Percentiles rank a stretch among this genome's conserved stretches.
These are phyloP conservation scores for Merodon equestris DNA, from an alignment of 2,888 invertebrate genomes.

Conservation along the genomic window DNA sequence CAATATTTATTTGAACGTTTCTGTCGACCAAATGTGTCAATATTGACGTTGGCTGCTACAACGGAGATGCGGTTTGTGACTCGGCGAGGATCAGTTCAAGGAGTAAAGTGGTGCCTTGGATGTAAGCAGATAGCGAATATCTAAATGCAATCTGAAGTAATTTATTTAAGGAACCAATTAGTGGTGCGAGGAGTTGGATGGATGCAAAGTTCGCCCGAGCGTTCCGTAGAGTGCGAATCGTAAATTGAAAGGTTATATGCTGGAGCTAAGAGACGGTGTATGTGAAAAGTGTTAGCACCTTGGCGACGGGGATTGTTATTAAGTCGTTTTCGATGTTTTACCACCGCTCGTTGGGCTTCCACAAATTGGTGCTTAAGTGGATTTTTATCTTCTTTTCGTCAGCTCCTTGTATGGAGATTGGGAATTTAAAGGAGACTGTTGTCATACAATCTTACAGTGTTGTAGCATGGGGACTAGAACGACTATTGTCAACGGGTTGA, in stretches of 20 bases:
- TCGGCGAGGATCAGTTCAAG: slow-evolving; percentile 11
- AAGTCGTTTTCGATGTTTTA: no score
- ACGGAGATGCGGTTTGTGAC: slow-evolving; percentile 31
- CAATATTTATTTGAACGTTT: slow-evolving; percentile 42
- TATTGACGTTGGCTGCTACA: slow-evolving; percentile 49
- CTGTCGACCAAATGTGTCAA: slow-evolving; percentile 46
- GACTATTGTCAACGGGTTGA: no score
- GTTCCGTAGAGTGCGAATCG: slow-evolving; percentile 5
- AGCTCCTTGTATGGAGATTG: no score
- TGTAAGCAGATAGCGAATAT: slow-evolving; percentile 28
- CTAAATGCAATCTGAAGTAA: slow-evolving; percentile 27
- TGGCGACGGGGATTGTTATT: no score
- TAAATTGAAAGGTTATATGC: slow-evolving; percentile 23
- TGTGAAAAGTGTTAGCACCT: background rate
- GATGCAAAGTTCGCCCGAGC: background rate
- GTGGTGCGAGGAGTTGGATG: background rate
- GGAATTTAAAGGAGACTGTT: no score
- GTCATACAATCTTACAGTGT: no score
- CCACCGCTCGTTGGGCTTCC: no score
- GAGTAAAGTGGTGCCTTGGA: slow-evolving; percentile 14
- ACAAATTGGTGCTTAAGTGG: no score
- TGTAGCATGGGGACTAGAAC: no score
- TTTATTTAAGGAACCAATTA: slow-evolving; percentile 40
- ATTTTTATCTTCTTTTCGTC: no score
- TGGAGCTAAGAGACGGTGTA: background rate